These are phyloP conservation scores for Arctocebus calabarensis DNA, from an alignment of 2,797 vertebrate genomes.

Conservation along the genomic window DNA sequence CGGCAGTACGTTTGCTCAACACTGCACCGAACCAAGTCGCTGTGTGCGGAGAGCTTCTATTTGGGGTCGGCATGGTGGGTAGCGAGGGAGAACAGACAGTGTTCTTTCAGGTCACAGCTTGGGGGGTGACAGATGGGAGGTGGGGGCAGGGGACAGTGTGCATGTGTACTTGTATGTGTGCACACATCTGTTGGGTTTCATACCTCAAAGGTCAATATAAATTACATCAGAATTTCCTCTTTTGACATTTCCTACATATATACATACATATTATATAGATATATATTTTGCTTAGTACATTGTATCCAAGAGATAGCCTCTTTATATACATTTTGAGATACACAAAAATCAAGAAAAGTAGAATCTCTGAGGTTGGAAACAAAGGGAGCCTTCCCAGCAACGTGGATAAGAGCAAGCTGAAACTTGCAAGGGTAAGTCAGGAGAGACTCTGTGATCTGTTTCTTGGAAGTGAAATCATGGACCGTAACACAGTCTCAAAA, in stretches of 20 bases:
- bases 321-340: not conserved
- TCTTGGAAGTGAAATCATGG: no score
- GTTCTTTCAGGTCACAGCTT: not conserved
- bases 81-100: not conserved
- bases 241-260: not conserved
- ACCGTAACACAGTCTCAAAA: no score
- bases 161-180: fast-evolving
- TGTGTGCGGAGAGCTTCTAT: not conserved
- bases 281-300: not conserved
- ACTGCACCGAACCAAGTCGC: not conserved
- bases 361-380: no score
- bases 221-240: slow-evolving; percentile 19
- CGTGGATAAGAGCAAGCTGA: no score
- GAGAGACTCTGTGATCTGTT: no score
- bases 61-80: fast-evolving
- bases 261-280: no score
- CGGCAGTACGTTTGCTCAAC: not conserved
- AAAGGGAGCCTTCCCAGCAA: no score
- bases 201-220: not conserved
- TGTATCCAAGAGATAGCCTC: not conserved
- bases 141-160: not conserved
- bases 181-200: not conserved
- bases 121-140: not conserved
- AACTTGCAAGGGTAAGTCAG: no score
- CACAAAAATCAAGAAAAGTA: no score